Evolutionary conservation across 1,140 invertebrate genomes (phyloP).

Genomic region (Bombus pascuorum): DNA sequence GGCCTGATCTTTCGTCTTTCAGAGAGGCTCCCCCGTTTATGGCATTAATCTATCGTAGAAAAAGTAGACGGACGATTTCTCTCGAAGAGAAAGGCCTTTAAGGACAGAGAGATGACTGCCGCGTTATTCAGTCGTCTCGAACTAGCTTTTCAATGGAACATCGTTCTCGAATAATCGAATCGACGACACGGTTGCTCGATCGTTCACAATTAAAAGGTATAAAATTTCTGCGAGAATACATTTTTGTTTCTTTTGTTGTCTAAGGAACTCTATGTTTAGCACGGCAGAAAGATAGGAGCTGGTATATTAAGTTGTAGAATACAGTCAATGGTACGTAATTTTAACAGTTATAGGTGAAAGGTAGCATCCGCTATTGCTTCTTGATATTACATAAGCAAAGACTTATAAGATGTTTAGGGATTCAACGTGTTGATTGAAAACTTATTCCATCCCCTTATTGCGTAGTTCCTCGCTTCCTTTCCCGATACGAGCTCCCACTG

Average conservation of each 20-base stretch:
- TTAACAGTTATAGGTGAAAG: not conserved
- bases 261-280: not conserved
- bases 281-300: not conserved
- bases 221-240: not conserved
- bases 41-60: constrained; percentile 50
- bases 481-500: constrained; percentile 14
- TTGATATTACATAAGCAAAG: not conserved
- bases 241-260: not conserved
- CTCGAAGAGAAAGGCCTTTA: constrained; percentile 22
- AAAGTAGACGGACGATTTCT: constrained; percentile 45
- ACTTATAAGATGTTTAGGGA: constrained; percentile 20
- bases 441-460: constrained; percentile 26
- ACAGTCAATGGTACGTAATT: not conserved
- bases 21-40: constrained; percentile 31
- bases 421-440: constrained; percentile 47
- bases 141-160: not conserved
- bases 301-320: not conserved
- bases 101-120: not conserved
- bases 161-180: not conserved
- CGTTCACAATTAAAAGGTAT: not conserved
- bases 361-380: not conserved
- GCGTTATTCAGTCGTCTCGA: too few species aligned
- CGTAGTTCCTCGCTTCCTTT: constrained; percentile 3
- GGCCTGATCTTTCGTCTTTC: constrained; percentile 61
- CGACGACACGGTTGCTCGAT: not conserved